Conservation (phyloP, 2,888 invertebrate species). For the Cosmorhoe ocellata region DNA sequence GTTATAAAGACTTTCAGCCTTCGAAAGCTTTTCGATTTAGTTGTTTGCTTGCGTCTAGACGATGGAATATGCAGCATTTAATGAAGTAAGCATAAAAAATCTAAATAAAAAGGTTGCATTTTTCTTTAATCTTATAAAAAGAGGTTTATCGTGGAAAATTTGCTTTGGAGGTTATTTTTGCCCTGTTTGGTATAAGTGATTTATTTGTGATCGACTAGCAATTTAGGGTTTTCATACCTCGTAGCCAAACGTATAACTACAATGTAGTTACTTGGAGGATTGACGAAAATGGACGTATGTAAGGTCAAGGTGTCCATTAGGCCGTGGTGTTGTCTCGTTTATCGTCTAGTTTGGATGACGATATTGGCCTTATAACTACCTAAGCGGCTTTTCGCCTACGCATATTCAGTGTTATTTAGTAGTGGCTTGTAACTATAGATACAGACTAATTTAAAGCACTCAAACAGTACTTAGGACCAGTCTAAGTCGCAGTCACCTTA, state of each 20-base stretch:
- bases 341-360: background rate
- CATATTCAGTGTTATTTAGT: background rate
- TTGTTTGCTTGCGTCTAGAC: conserved; percentile 32
- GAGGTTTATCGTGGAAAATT: too few species aligned
- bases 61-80: conserved; percentile 29
- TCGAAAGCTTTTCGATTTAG: conserved; percentile 23
- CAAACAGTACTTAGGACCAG: background rate
- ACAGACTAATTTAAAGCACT: background rate
- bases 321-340: background rate
- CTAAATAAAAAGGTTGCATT: conserved; percentile 5
- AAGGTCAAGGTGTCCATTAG: too few species aligned
- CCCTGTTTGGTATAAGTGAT: too few species aligned
- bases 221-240: too few species aligned
- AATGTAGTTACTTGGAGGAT: too few species aligned
- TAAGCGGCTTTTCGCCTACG: background rate
- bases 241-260: too few species aligned
- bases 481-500: conserved; percentile 13
- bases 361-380: background rate
- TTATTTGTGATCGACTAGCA: too few species aligned
- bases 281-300: too few species aligned
- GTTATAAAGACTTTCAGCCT: conserved; percentile 7
- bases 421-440: background rate
- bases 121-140: background rate
- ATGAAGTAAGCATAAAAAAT: conserved; percentile 12
- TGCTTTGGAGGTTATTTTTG: too few species aligned